A percentile compares a stretch with the other conserved stretches of the same genome.
Evolutionary conservation across 2,113 vertebrate species (phyloP).

Genomic region (Dolichallabes microphthalmus): DNA sequence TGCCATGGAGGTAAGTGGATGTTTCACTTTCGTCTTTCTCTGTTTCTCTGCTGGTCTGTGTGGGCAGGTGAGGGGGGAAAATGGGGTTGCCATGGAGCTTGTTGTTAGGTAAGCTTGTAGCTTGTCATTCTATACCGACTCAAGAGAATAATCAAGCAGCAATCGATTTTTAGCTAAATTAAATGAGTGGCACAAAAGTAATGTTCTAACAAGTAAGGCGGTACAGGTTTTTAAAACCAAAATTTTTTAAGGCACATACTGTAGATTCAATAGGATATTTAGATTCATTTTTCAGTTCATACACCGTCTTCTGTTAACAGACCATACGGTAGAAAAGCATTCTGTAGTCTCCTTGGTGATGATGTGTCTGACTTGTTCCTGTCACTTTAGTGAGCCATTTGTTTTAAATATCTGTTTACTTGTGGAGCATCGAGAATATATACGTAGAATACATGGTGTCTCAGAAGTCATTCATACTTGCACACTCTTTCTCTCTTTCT

Average conservation of each 20-base stretch:
- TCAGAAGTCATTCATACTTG: too few relatives aligned
- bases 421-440: background rate
- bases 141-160: conserved; percentile 24
- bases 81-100: conserved; percentile 46
- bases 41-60: conserved; percentile 1
- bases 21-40: background rate
- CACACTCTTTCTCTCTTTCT: too few relatives aligned
- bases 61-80: conserved; percentile 31
- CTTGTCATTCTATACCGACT: conserved; percentile 26
- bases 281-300: background rate
- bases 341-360: background rate
- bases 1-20: conserved; percentile 90
- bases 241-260: conserved; percentile 4
- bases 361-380: background rate
- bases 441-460: background rate
- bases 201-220: background rate
- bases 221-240: background rate
- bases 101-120: conserved; percentile 38
- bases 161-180: background rate
- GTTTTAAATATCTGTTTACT: background rate
- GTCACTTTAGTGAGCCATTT: background rate
- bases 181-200: background rate
- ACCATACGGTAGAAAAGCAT: background rate
- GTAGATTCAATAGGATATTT: background rate
- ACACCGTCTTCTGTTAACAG: background rate